Conservation (phyloP, 23 tunicate species). For the Phallusia fumigata region DNA sequence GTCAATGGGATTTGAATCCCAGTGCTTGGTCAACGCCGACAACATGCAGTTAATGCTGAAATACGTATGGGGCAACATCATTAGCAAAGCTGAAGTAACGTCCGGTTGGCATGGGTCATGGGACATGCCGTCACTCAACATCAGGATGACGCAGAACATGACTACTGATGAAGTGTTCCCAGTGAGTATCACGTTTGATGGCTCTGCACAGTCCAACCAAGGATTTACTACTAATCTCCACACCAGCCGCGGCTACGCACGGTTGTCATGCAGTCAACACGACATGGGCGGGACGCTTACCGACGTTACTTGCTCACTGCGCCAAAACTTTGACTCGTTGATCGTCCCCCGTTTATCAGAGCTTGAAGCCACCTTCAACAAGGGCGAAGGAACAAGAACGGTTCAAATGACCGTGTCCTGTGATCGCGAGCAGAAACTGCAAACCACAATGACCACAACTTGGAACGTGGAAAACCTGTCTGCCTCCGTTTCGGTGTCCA, state of each 20-base stretch:
- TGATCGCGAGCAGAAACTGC: slow-evolving; percentile 26
- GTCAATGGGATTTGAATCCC: slow-evolving; percentile 36
- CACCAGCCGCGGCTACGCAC: not conserved
- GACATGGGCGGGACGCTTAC: not conserved
- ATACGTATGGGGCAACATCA: slow-evolving; percentile 17
- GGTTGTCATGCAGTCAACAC: not conserved
- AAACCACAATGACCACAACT: not conserved
- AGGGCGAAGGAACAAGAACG: not conserved
- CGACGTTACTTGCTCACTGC: slow-evolving; percentile 9
- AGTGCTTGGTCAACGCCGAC: not conserved
- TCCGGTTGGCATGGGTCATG: slow-evolving; percentile 14
- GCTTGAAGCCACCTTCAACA: not conserved
- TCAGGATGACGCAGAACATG: slow-evolving; percentile 36
- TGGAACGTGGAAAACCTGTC: not conserved
- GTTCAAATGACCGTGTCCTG: not conserved
- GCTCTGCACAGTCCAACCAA: not conserved
- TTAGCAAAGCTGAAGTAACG: slow-evolving; percentile 17
- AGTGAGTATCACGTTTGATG: not conserved
- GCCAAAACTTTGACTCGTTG: not conserved
- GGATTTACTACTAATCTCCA: slow-evolving; percentile 12
- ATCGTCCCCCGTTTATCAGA: not conserved
- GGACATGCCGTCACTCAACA: not conserved
- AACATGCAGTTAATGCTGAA: slow-evolving; percentile 21
- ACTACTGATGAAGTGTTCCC: slow-evolving; percentile 37
- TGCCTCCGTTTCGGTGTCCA: slow-evolving; percentile 13